Evolutionary conservation across 1,140 invertebrate genomes (phyloP).

Genomic region (Diabrotica virgifera): DNA sequence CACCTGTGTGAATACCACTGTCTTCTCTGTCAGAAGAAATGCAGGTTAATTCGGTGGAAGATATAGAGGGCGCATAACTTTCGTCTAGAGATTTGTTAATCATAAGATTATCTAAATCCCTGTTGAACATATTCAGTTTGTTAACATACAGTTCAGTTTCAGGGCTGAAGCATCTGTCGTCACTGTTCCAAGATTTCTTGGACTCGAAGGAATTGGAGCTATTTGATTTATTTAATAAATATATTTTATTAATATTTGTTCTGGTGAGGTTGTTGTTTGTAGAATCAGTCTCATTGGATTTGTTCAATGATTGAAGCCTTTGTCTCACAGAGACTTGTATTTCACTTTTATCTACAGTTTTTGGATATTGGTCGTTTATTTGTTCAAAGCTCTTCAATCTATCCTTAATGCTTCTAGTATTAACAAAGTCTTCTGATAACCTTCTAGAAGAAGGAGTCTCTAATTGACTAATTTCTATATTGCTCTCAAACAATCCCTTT

Average conservation of each 20-base stretch:
- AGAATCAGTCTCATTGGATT: conserved; percentile 41
- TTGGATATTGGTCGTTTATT: conserved; percentile 39
- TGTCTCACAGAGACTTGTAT: conserved; percentile 39
- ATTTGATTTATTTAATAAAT: conserved; percentile 35
- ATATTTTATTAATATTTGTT: conserved; percentile 31
- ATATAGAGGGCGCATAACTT: conserved; percentile 55
- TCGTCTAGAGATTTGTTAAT: conserved; percentile 43
- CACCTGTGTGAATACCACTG: conserved; percentile 76
- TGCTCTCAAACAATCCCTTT: conserved; percentile 75
- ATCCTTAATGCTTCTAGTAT: conserved; percentile 68
- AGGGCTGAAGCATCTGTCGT: conserved; percentile 38
- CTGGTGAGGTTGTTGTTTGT: conserved; percentile 28
- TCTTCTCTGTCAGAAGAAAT: conserved; percentile 72
- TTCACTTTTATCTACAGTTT: conserved; percentile 33
- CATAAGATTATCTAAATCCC: conserved; percentile 39
- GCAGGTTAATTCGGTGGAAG: conserved; percentile 52
- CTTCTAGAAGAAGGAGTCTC: conserved; percentile 47
- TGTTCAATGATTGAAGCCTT: conserved; percentile 37
- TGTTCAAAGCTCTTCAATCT: conserved; percentile 64
- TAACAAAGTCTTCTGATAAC: conserved; percentile 58
- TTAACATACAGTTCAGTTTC: conserved; percentile 42
- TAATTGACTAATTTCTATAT: conserved; percentile 42
- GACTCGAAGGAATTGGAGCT: conserved; percentile 26
- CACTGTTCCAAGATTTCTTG: conserved; percentile 29
- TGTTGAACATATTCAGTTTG: conserved; percentile 41